Conservation (phyloP, 2,113 vertebrate species). For the Dissostichus mawsoni region DNA sequence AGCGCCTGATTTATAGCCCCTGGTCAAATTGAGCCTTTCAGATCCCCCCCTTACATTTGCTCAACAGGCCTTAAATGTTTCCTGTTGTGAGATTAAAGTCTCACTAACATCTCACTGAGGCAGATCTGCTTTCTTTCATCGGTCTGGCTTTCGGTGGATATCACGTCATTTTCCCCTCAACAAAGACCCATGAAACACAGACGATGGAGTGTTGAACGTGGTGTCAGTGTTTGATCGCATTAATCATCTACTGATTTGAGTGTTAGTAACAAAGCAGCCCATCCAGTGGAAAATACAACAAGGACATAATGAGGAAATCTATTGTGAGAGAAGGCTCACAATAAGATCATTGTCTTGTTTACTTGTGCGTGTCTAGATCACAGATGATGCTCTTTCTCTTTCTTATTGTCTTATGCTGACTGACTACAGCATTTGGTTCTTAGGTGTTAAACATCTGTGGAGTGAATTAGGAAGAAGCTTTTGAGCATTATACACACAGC, state of each 20-base stretch:
- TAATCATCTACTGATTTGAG: conserved; percentile 24
- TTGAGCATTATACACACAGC: background rate
- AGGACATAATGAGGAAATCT: conserved; percentile 32
- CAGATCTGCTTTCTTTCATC: conserved; percentile 19
- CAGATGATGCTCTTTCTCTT: conserved; percentile 4
- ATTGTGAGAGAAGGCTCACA: conserved; percentile 39
- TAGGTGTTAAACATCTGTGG: background rate
- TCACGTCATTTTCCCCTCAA: conserved; percentile 22
- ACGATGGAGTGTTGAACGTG: conserved; percentile 13
- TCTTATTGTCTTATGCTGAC: background rate
- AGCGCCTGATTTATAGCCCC: conserved; percentile 59
- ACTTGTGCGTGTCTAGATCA: conserved; percentile 13
- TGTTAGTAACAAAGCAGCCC: conserved; percentile 15
- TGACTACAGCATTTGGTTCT: background rate
- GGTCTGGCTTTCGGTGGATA: conserved; percentile 25
- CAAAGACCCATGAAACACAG: conserved; percentile 9
- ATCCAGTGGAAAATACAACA: conserved; percentile 34
- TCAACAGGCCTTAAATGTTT: conserved; percentile 60
- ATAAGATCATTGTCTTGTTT: conserved; percentile 54
- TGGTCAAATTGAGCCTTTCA: conserved; percentile 41
- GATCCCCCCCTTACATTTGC: conserved; percentile 64
- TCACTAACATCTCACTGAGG: conserved; percentile 9
- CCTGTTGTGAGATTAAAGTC: conserved; percentile 65
- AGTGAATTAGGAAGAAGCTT: background rate
- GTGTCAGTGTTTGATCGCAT: conserved; percentile 28